A percentile compares a stretch with the other conserved stretches of the same genome.
These are phyloP conservation scores for Vanessa cardui DNA, from an alignment of 2,888 invertebrate species.

Conservation along the genomic window DNA sequence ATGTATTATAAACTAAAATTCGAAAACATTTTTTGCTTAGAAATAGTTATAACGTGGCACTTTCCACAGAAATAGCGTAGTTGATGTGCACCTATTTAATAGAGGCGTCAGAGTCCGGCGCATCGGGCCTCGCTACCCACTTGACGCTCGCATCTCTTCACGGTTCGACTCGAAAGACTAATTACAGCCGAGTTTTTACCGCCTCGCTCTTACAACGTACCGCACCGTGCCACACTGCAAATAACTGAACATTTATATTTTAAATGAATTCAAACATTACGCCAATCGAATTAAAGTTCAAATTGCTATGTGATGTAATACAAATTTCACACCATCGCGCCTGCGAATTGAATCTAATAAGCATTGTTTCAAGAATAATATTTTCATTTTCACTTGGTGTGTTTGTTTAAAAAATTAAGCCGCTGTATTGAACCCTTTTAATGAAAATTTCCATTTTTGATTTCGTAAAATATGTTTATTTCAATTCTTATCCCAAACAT, in stretches of 20 bases:
- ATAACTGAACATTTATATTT: conserved; percentile 39
- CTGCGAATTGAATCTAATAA: conserved; percentile 6
- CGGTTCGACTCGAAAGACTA: conserved; percentile 71
- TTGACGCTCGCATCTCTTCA: conserved; percentile 59
- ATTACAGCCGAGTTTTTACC: conserved; percentile 63
- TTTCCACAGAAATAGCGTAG: conserved; percentile 13
- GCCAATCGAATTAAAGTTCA: not conserved
- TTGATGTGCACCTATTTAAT: conserved; percentile 19
- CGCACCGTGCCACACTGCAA: conserved; percentile 55
- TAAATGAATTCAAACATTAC: conserved; percentile 13
- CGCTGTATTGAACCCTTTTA: not conserved
- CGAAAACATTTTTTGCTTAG: conserved; percentile 8
- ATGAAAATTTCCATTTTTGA: not conserved
- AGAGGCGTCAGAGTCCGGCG: conserved; percentile 45
- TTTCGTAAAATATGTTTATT: not conserved
- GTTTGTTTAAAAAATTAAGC: not conserved
- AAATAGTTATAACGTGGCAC: not conserved
- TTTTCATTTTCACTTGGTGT: not conserved
- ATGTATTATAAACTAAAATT: not conserved
- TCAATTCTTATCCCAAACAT: not conserved
- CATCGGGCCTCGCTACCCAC: conserved; percentile 53
- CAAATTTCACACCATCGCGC: not conserved
- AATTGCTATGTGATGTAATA: not conserved
- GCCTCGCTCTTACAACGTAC: conserved; percentile 62
- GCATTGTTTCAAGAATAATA: conserved; percentile 1